Percentiles rank a stretch among this genome's conserved stretches.
Evolutionary conservation across 2,797 vertebrate genomes (phyloP).

Genomic region (Petrocephalus sullivani): DNA sequence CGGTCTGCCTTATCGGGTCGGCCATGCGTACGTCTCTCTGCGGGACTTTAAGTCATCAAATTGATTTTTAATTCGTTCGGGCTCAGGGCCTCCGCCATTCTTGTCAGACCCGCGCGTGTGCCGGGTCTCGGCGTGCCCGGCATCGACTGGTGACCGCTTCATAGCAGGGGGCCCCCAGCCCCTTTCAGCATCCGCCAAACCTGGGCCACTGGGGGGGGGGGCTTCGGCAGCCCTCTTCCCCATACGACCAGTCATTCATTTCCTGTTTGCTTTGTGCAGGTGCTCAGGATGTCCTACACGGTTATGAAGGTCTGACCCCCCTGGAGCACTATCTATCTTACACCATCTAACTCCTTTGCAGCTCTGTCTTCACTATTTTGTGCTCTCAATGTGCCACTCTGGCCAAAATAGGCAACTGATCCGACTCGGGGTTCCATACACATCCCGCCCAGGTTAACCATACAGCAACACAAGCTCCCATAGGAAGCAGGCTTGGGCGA

Average conservation of each 20-base stretch:
- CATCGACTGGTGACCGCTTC: background rate
- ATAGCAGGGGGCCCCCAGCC: background rate
- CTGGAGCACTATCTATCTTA: background rate
- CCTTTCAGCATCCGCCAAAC: background rate
- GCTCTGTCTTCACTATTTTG: background rate
- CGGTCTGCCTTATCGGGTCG: slow-evolving; percentile 47
- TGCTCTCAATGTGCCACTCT: background rate
- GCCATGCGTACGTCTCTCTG: slow-evolving; percentile 28
- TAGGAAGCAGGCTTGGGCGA: background rate
- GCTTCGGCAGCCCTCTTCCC: background rate
- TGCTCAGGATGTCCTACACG: background rate
- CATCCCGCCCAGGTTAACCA: background rate
- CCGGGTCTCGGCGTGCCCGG: background rate
- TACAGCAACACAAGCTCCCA: background rate
- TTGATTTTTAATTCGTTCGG: slow-evolving; percentile 58
- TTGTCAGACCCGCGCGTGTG: background rate
- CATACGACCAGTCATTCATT: background rate
- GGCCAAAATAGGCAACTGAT: background rate
- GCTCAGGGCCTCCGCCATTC: background rate
- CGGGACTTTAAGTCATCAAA: slow-evolving; percentile 50
- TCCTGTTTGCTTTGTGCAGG: background rate
- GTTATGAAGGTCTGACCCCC: background rate
- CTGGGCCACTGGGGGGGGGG: background rate
- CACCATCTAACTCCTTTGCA: background rate
- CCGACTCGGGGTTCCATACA: background rate